A percentile compares a stretch with the other conserved stretches of the same genome.
Evolutionary conservation across 2,888 invertebrate species (phyloP).

Genomic region (Antitype chi): DNA sequence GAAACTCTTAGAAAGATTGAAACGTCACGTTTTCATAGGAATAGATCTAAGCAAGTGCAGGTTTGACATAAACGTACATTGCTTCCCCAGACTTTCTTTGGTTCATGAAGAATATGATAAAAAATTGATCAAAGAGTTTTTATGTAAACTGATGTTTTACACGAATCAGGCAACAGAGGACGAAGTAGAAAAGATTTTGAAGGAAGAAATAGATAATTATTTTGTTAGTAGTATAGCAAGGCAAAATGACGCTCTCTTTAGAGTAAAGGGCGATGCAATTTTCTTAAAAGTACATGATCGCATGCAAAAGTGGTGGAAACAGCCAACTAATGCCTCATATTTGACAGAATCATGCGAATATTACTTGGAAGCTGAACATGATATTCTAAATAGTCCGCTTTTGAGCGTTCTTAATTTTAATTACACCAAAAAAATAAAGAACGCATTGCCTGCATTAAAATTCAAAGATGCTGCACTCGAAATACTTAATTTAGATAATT

Average conservation of each 20-base stretch:
- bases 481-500: slow-evolving; percentile 19
- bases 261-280: slow-evolving; percentile 53
- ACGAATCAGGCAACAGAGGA: slow-evolving; percentile 65
- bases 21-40: slow-evolving; percentile 16
- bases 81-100: slow-evolving; percentile 45
- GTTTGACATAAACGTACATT: slow-evolving; percentile 42
- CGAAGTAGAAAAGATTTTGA: slow-evolving; percentile 57
- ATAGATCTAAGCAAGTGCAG: slow-evolving; percentile 41
- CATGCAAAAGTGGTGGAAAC: slow-evolving; percentile 66
- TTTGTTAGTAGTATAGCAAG: slow-evolving; percentile 8
- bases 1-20: slow-evolving; percentile 34
- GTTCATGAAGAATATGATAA: slow-evolving; percentile 29
- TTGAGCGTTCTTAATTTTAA: slow-evolving; percentile 38
- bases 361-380: slow-evolving; percentile 35
- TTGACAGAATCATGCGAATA: slow-evolving; percentile 52
- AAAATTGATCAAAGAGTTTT: slow-evolving; percentile 34
- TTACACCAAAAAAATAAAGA: slow-evolving; percentile 29
- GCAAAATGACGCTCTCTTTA: slow-evolving; percentile 19
- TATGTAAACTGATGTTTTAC: slow-evolving; percentile 54
- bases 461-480: slow-evolving; percentile 34
- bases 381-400: slow-evolving; percentile 40
- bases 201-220: slow-evolving; percentile 51
- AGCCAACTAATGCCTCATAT: slow-evolving; percentile 36
- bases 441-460: background rate
- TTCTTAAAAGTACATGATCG: slow-evolving; percentile 59